Evolutionary conservation across 1,140 invertebrate genomes (phyloP), one percentile per base, ranked within the genome.

Genomic region (Elymnias hypermnestra): DNA sequence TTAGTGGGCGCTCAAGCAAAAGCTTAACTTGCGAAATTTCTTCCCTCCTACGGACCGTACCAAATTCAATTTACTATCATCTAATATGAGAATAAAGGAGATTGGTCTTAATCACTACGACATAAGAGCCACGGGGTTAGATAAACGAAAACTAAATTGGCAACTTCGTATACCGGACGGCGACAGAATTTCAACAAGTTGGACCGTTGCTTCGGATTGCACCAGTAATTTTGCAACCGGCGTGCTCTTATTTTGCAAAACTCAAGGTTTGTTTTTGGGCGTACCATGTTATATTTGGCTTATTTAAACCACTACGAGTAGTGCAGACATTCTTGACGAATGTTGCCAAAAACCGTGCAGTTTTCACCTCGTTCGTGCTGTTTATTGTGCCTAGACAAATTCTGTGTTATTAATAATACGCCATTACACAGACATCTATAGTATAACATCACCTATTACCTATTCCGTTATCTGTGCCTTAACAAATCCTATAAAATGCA

Each of bases 111-210:
- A 72, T 57, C 33, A 26, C 51, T 15, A 19, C 6, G 38, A 25
- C 29, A 62, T 63, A 73, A 69, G 60, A 57, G 53, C 51, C 55
- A 31, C 28, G 19, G 13, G 23, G 46, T 57, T 38, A 40, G 57
- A 53, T 54, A 25, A 43, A 48, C 22, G 35, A 44, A 63, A 49
- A 53, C 38, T 57, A 70, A 79, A 63, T 75, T 74, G 70, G 68
- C 59, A 57, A 59, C 57, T 60, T 45, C 61, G 60, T 67, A 58
- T 55, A 64, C 62, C 68, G 66, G 63, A 64, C 62, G 65, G 55
- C 61, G 68, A 67, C 68, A 73, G 79, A 83, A 83, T 83, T 82
- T 79, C 79, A 83, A 69, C 76, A 82, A 83, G 79, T 79, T 72
- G 63, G 67, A 64, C 60, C 63, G 65, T 65, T 60, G 63, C 63